A percentile compares a stretch with the other conserved stretches of the same genome.
These are phyloP conservation scores for Brachyptera risi DNA, from an alignment of 2,888 invertebrate species.

Conservation along the genomic window DNA sequence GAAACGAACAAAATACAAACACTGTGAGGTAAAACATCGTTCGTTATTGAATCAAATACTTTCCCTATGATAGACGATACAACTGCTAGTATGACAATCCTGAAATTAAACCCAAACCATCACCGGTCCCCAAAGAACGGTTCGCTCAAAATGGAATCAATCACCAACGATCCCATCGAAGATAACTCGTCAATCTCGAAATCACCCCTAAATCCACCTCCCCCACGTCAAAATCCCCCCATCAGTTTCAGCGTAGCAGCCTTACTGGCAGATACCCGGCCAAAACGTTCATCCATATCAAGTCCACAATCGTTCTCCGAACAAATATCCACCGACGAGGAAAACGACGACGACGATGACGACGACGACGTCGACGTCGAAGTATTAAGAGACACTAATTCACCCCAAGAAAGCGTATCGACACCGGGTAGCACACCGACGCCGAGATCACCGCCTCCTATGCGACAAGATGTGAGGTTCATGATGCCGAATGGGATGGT, in stretches of 20 bases:
- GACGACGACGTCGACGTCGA: conserved; percentile 69
- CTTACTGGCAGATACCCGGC: conserved; percentile 56
- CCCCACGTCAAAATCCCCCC: conserved; percentile 49
- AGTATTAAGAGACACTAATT: conserved; percentile 49
- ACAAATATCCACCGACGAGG: conserved; percentile 56
- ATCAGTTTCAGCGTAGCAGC: conserved; percentile 82
- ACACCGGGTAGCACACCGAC: conserved; percentile 22
- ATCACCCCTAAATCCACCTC: conserved; percentile 7
- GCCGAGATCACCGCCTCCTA: conserved; percentile 24
- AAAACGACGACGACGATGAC: conserved; percentile 62
- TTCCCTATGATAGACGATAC: conserved; percentile 31
- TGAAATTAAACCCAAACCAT: conserved; percentile 27
- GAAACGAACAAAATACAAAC: background rate
- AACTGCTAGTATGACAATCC: conserved; percentile 30
- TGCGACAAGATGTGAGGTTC: conserved; percentile 17
- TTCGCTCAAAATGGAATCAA: conserved; percentile 20
- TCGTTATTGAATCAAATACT: too few species aligned
- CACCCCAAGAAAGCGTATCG: conserved; percentile 21
- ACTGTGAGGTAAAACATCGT: background rate
- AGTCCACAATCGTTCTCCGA: conserved; percentile 30
- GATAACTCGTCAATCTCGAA: conserved; percentile 25
- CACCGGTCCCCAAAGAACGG: conserved; percentile 6
- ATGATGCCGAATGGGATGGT: conserved; percentile 39
- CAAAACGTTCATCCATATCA: conserved; percentile 36
- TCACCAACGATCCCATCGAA: conserved; percentile 21